Conservation (phyloP, 2,113 vertebrate genomes). For the Cervus canadensis region DNA sequence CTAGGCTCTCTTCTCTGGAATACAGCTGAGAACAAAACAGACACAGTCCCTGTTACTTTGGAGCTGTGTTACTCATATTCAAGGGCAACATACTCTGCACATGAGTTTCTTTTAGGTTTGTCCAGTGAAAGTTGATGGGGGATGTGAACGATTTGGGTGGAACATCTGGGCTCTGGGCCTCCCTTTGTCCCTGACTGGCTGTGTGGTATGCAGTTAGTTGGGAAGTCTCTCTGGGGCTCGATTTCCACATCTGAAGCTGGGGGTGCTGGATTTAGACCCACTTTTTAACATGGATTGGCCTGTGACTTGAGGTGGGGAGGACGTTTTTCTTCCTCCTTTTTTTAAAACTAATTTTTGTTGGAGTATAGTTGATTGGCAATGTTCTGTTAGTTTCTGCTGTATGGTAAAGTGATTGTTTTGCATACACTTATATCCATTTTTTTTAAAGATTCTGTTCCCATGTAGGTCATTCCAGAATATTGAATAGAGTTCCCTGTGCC, state of each 20-base stretch:
- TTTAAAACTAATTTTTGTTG: background rate
- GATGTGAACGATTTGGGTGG: too few relatives aligned
- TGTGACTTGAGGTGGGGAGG: background rate
- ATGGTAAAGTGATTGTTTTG: background rate
- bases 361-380: background rate
- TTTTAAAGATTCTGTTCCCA: background rate
- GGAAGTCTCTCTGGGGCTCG: background rate
- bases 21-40: background rate
- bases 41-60: background rate
- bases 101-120: background rate
- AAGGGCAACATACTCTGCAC: rapidly evolving
- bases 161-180: background rate
- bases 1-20: background rate
- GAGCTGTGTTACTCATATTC: background rate
- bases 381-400: background rate
- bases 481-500: background rate
- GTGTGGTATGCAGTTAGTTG: too few relatives aligned
- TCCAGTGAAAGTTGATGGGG: background rate
- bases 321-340: background rate
- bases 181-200: background rate
- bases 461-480: background rate
- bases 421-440: background rate
- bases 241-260: background rate
- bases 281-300: background rate
- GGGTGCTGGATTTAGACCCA: background rate